phyloP scores from a whole-genome alignment of 2,888 invertebrate genomes.

The Limenitis camilla region DNA sequence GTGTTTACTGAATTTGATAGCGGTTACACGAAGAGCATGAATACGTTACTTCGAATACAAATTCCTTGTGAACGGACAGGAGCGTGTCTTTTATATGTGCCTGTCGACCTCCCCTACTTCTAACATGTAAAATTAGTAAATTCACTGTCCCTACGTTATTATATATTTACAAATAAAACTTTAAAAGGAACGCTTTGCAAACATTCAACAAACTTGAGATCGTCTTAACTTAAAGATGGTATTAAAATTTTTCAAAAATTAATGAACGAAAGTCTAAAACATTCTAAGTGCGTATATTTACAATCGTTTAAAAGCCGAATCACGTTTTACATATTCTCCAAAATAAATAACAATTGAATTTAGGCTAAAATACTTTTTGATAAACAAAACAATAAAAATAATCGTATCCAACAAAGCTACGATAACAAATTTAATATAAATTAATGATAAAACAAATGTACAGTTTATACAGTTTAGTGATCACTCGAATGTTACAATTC shows the following conservation, averaged over 20 bases:
- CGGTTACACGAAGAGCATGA: constrained; percentile 69
- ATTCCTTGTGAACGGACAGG: constrained; percentile 47
- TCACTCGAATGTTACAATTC: constrained; percentile 67
- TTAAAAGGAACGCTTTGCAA: constrained; percentile 75
- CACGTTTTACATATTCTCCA: constrained; percentile 65
- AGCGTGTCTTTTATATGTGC: constrained; percentile 48
- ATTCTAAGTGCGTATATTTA: constrained; percentile 58
- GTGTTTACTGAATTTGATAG: constrained; percentile 64
- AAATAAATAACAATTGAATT: constrained; percentile 75
- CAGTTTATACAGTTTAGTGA: constrained; percentile 70
- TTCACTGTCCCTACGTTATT: constrained; percentile 66
- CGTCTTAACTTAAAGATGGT: constrained; percentile 74
- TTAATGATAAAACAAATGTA: constrained; percentile 71
- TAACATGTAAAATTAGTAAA: constrained; percentile 64
- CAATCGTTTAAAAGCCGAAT: constrained; percentile 57
- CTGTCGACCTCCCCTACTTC: constrained; percentile 47
- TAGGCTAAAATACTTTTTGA: constrained; percentile 73
- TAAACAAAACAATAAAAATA: constrained; percentile 75
- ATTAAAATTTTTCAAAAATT: constrained; percentile 59
- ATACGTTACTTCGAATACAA: constrained; percentile 60
- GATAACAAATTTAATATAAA: constrained; percentile 74
- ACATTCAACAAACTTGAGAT: constrained; percentile 75
- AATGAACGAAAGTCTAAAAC: constrained; percentile 64
- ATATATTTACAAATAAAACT: constrained; percentile 75
- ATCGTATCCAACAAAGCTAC: constrained; percentile 75